A percentile compares a stretch with the other conserved stretches of the same genome.
Evolutionary conservation across 2,888 invertebrate species (phyloP).

Genomic region (Calameuta idolon): DNA sequence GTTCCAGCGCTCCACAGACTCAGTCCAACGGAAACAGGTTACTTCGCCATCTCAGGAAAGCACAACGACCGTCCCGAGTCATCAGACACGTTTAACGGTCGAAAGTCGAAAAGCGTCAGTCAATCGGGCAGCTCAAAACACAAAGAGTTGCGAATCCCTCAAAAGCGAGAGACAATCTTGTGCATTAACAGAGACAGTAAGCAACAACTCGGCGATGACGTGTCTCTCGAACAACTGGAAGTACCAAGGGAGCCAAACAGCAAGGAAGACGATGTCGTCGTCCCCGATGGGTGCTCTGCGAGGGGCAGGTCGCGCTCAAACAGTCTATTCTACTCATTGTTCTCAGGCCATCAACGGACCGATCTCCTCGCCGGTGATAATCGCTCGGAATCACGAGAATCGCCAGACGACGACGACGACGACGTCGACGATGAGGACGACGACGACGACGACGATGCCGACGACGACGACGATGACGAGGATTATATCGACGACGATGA

Average conservation of each 20-base stretch:
- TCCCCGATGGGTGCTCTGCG: slow-evolving; percentile 7
- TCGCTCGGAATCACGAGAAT: slow-evolving; percentile 11
- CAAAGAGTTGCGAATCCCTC: slow-evolving; percentile 32
- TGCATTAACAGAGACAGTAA: slow-evolving; percentile 21
- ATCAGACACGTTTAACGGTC: slow-evolving; percentile 32
- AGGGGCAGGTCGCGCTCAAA: slow-evolving; percentile 19
- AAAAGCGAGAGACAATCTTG: slow-evolving; percentile 26
- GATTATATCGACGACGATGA: slow-evolving; percentile 19
- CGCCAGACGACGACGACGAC: slow-evolving; percentile 11
- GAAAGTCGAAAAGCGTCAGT: slow-evolving; percentile 29
- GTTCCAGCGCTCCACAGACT: slow-evolving; percentile 50
- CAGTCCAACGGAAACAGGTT: slow-evolving; percentile 7
- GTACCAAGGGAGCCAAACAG: slow-evolving; percentile 33
- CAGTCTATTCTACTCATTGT: slow-evolving; percentile 55
- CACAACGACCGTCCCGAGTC: slow-evolving; percentile 26
- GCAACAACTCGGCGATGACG: slow-evolving; percentile 28
- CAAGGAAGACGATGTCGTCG: slow-evolving; percentile 20
- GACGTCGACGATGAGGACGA: slow-evolving; percentile 33
- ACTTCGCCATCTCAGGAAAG: slow-evolving; percentile 26
- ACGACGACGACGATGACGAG: slow-evolving; percentile 29
- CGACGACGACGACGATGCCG: slow-evolving; percentile 35
- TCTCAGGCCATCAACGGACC: slow-evolving; percentile 59
- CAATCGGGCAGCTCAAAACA: slow-evolving; percentile 28
- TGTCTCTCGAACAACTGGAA: slow-evolving; percentile 20
- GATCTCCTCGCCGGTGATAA: slow-evolving; percentile 53